Percentiles rank a stretch among this genome's conserved stretches.
Conservation (phyloP, 2,888 invertebrate species). For the Limnephilus rhombicus region DNA sequence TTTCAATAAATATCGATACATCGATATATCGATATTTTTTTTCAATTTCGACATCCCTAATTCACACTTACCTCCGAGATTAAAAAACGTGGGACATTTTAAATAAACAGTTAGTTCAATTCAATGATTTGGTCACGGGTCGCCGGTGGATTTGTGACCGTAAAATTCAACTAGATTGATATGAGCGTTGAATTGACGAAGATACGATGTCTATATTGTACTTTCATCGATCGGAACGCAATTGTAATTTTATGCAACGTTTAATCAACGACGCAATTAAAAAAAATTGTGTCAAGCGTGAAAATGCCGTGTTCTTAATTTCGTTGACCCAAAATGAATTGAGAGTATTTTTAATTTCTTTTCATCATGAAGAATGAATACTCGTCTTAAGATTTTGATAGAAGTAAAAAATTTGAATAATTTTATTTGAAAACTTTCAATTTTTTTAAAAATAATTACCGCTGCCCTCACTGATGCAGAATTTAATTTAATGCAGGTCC, state of each 20-base stretch:
- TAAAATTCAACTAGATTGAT: neutral
- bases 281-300: neutral
- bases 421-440: too few relatives aligned
- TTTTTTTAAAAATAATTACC: neutral
- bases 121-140: neutral
- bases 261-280: neutral
- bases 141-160: neutral
- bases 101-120: neutral
- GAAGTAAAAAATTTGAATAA: too few relatives aligned
- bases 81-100: neutral
- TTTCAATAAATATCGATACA: too few relatives aligned
- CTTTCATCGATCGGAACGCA: neutral
- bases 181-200: neutral
- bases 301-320: neutral
- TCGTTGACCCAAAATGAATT: neutral
- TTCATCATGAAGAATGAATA: too few relatives aligned
- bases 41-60: too few relatives aligned
- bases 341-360: too few relatives aligned
- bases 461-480: neutral
- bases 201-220: neutral
- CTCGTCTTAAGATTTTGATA: too few relatives aligned
- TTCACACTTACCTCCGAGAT: neutral
- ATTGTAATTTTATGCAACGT: neutral
- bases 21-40: too few relatives aligned
- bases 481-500: too few relatives aligned